These are phyloP conservation scores for Bambusicola thoracicus DNA, from an alignment of 2,113 vertebrate species.

Conservation along the genomic window DNA sequence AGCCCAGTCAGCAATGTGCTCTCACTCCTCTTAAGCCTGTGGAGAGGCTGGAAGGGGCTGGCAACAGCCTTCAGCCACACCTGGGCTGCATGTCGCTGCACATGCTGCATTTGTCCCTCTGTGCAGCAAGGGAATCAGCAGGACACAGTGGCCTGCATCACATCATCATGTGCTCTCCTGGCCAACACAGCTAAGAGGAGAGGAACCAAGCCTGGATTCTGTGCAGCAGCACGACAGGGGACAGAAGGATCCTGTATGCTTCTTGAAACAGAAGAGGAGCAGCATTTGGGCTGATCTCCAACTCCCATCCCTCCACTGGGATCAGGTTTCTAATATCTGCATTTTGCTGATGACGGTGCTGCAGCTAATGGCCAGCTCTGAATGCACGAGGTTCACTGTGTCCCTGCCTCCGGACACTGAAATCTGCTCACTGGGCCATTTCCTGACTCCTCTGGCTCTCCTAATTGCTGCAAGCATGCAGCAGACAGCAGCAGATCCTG, in stretches of 20 bases:
- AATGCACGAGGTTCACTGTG: not conserved
- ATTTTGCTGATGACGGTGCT: slow-evolving; percentile 34
- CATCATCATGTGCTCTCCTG: rapidly evolving
- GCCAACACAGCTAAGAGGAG: not conserved
- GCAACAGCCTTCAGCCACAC: rapidly evolving
- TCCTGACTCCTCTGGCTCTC: not conserved
- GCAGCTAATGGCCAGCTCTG: slow-evolving; percentile 42
- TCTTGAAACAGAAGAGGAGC: not conserved
- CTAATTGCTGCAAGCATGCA: rapidly evolving
- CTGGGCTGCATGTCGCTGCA: not conserved
- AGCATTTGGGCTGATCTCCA: not conserved
- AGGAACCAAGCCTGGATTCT: not conserved
- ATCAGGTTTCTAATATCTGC: slow-evolving; percentile 39
- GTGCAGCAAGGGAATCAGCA: not conserved
- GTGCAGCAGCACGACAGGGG: not conserved
- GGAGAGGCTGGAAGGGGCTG: not conserved
- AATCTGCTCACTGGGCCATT: not conserved
- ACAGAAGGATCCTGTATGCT: not conserved
- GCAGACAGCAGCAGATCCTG: not conserved
- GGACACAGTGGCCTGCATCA: not conserved
- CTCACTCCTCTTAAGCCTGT: not conserved
- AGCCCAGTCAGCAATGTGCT: not conserved
- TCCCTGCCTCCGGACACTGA: slow-evolving; percentile 12
- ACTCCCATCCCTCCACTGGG: not conserved
- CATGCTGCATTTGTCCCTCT: not conserved